These are phyloP conservation scores for Podilymbus podiceps DNA, from an alignment of 2,113 vertebrate genomes.

Conservation along the genomic window DNA sequence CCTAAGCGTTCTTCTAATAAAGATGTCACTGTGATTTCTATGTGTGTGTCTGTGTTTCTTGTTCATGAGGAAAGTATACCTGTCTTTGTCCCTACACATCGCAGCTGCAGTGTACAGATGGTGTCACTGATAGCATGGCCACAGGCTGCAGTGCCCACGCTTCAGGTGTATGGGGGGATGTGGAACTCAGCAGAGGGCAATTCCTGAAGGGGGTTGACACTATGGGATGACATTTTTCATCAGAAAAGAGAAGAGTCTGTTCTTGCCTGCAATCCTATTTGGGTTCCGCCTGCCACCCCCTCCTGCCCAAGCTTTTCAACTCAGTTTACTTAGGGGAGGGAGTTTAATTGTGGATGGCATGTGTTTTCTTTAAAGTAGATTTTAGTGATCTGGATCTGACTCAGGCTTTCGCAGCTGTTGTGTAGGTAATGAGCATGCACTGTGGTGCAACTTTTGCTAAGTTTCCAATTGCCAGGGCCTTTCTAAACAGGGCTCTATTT, in stretches of 20 bases:
- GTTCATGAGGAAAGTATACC: background rate
- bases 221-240: background rate
- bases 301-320: background rate
- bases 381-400: background rate
- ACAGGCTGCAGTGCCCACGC: background rate
- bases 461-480: background rate
- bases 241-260: background rate
- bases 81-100: background rate
- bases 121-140: background rate
- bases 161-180: background rate
- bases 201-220: background rate
- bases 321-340: background rate
- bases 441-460: background rate
- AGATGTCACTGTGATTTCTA: background rate
- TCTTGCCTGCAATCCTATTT: background rate
- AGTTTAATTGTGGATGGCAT: background rate
- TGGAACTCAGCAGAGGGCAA: background rate
- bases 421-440: background rate
- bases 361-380: background rate
- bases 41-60: background rate
- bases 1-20: slow-evolving; percentile 36
- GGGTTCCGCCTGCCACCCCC: no score
- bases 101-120: background rate
- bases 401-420: background rate
- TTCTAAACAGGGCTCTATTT: background rate